Percentiles rank a stretch among this genome's conserved stretches.
phyloP scores from a whole-genome alignment of 92 coral and sea anemone genomes.

The Palythoa heliodiscus region DNA sequence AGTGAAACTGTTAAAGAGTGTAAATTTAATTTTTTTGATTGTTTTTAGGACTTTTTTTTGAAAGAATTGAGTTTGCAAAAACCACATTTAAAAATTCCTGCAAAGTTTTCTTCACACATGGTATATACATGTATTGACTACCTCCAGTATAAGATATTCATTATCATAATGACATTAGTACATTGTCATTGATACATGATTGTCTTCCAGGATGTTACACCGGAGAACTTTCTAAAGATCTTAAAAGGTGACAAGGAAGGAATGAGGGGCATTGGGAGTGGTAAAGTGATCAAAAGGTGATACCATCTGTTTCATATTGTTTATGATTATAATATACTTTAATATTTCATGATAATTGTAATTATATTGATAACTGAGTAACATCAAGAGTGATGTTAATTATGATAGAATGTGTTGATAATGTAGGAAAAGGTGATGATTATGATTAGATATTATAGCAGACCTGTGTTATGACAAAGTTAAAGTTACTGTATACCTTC shows the following conservation, averaged over 20 bases:
- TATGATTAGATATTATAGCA: neutral
- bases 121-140: too few relatives aligned
- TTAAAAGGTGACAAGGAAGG: constrained; percentile 85
- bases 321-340: neutral
- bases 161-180: too few relatives aligned
- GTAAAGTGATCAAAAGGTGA: constrained; percentile 96
- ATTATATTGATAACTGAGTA: neutral
- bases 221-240: constrained; percentile 77
- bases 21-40: too few relatives aligned
- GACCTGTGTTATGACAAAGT: too few relatives aligned
- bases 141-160: too few relatives aligned
- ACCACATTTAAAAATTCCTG: too few relatives aligned
- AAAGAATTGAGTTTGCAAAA: too few relatives aligned
- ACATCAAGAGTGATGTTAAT: too few relatives aligned
- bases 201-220: constrained; percentile 78
- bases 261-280: constrained; percentile 85
- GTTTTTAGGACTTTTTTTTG: too few relatives aligned
- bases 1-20: too few relatives aligned
- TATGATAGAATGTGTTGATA: neutral
- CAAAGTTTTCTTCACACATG: too few relatives aligned
- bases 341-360: neutral
- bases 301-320: neutral
- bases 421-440: neutral
- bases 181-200: neutral
- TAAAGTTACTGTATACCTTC: neutral